Evolutionary conservation across 2,888 invertebrate species (phyloP).

Genomic region (Drosophila affinis): DNA sequence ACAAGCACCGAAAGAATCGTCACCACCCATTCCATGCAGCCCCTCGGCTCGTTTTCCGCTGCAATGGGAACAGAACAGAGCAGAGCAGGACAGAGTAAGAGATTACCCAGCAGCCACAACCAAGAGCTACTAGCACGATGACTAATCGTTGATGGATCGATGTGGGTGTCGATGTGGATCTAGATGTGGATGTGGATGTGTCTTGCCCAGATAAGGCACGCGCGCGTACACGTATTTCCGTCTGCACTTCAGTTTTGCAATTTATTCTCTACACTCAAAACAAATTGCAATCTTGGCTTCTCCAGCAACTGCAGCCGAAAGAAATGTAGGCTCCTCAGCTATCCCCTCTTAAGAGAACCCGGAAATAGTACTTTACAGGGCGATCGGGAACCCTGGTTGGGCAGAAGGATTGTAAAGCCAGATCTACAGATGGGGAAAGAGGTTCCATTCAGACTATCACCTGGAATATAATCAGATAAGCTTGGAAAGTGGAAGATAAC

Average conservation of each 20-base stretch:
- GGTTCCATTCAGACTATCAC: neutral
- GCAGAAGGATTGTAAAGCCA: neutral
- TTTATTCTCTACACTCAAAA: neutral
- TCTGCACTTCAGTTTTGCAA: neutral
- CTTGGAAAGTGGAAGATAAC: no score
- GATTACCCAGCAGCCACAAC: conserved; percentile 5
- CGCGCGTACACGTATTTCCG: neutral
- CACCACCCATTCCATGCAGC: conserved; percentile 90
- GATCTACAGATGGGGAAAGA: neutral
- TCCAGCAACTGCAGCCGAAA: neutral
- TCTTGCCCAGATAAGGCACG: neutral
- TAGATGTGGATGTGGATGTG: neutral
- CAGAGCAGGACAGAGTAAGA: neutral
- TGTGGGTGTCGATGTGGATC: no score
- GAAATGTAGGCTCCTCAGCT: neutral
- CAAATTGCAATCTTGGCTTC: no score
- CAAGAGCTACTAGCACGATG: neutral
- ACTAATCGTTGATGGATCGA: neutral
- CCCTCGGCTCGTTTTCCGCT: conserved; percentile 87
- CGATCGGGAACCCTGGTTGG: neutral
- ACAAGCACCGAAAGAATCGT: conserved; percentile 89
- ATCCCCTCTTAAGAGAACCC: neutral
- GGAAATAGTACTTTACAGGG: neutral
- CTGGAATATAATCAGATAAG: no score
- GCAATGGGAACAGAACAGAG: conserved; percentile 7